A percentile compares a stretch with the other conserved stretches of the same genome.
These are phyloP conservation scores for Rhipidura dahli DNA, from an alignment of 2,113 vertebrate genomes.

Conservation along the genomic window DNA sequence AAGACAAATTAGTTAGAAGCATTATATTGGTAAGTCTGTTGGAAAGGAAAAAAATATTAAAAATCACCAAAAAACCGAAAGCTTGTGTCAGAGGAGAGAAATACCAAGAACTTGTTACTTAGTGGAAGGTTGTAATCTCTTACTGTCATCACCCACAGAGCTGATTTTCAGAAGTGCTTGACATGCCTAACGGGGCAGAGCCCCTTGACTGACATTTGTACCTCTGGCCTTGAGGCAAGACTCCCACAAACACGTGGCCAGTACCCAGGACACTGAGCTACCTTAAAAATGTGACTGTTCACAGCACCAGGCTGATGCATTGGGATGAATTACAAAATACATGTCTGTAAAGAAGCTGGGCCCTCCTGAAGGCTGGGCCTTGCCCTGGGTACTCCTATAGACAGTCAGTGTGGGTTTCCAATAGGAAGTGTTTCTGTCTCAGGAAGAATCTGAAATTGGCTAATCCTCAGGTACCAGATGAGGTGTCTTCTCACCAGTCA, in stretches of 20 bases:
- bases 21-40: neutral
- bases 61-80: neutral
- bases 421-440: neutral
- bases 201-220: neutral
- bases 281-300: neutral
- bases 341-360: neutral
- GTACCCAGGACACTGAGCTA: neutral
- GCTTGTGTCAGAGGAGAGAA: neutral
- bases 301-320: neutral
- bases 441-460: constrained; percentile 42
- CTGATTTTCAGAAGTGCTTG: neutral
- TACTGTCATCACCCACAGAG: neutral
- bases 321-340: neutral
- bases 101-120: neutral
- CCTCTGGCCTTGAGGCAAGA: neutral
- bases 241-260: neutral
- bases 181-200: neutral
- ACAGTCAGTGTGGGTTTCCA: neutral
- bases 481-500: constrained; percentile 44
- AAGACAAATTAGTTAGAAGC: constrained; percentile 38
- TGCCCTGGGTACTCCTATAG: neutral
- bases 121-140: neutral
- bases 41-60: neutral
- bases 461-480: constrained; percentile 26
- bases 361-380: neutral